Percentiles rank a stretch among this genome's conserved stretches.
These are phyloP conservation scores for Megaustenia siamemsis DNA, from an alignment of 2,888 invertebrate genomes.

Conservation along the genomic window DNA sequence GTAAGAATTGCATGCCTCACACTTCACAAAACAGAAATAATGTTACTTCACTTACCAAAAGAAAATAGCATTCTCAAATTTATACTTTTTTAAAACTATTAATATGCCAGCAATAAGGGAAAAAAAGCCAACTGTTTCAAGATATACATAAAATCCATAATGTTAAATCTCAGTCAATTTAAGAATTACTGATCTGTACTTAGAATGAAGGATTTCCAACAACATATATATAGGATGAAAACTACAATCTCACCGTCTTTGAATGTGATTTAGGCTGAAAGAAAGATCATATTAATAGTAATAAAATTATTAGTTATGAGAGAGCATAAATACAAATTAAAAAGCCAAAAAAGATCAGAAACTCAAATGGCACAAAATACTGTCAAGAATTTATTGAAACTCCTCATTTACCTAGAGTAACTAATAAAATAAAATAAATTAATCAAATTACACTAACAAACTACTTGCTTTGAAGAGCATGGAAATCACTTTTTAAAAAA, in stretches of 20 bases:
- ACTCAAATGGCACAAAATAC: neutral
- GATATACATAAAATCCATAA: neutral
- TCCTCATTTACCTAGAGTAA: too few species aligned
- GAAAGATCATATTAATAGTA: constrained; percentile 28
- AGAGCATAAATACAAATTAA: neutral
- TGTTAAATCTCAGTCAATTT: neutral
- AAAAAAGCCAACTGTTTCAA: neutral
- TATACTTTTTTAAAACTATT: neutral
- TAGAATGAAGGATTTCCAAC: neutral
- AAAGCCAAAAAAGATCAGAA: constrained; percentile 9
- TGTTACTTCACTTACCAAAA: neutral
- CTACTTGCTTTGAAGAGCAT: too few species aligned
- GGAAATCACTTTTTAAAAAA: too few species aligned
- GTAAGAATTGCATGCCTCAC: neutral
- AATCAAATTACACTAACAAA: too few species aligned
- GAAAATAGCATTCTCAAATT: neutral
- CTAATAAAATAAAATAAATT: too few species aligned
- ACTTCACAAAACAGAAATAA: neutral
- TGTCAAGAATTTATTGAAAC: neutral
- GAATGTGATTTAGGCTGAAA: constrained; percentile 54
- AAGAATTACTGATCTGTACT: neutral
- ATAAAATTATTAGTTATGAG: neutral
- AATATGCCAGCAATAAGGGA: neutral
- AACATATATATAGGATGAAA: neutral
- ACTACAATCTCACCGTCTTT: constrained; percentile 49